These are phyloP conservation scores for Mystacornis crossleyi DNA, from an alignment of 2,113 vertebrate species.

Conservation along the genomic window DNA sequence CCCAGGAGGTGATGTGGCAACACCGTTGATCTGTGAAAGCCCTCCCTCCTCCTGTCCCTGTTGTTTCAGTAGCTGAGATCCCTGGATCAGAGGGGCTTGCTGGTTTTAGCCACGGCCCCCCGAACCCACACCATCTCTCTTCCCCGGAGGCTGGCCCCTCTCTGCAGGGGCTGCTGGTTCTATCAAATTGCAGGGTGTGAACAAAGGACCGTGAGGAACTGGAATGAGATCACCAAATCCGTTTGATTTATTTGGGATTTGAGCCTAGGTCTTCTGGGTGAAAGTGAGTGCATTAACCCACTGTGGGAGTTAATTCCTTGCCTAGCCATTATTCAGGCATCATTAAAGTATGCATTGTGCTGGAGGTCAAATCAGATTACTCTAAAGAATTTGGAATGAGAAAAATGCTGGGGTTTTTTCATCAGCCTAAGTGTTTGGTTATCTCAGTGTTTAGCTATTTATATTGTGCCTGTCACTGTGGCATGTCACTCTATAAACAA, in stretches of 20 bases:
- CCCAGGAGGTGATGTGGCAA: neutral
- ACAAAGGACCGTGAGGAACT: neutral
- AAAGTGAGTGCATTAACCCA: conserved; percentile 25
- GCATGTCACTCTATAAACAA: conserved; percentile 18
- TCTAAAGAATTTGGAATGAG: conserved; percentile 59
- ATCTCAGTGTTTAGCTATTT: conserved; percentile 51
- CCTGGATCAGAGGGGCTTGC: neutral
- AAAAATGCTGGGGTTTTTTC: conserved; percentile 33
- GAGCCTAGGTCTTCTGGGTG: conserved; percentile 22
- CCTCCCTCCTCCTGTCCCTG: neutral
- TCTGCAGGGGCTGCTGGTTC: neutral
- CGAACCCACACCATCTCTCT: neutral
- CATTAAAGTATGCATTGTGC: conserved; percentile 48
- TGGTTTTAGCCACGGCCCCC: neutral
- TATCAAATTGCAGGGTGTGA: neutral
- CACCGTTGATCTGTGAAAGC: neutral
- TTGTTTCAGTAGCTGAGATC: neutral
- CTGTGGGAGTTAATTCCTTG: conserved; percentile 47
- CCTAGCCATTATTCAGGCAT: conserved; percentile 39
- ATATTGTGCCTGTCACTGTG: conserved; percentile 39
- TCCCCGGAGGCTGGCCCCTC: neutral
- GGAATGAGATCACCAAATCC: conserved; percentile 41
- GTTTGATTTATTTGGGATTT: conserved; percentile 28
- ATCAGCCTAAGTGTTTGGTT: conserved; percentile 7
- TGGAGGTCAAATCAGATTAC: conserved; percentile 58